Evolutionary conservation across 2,113 vertebrate species (phyloP), one percentile per base, ranked within the genome.

Genomic region (Anhinga rufa): DNA sequence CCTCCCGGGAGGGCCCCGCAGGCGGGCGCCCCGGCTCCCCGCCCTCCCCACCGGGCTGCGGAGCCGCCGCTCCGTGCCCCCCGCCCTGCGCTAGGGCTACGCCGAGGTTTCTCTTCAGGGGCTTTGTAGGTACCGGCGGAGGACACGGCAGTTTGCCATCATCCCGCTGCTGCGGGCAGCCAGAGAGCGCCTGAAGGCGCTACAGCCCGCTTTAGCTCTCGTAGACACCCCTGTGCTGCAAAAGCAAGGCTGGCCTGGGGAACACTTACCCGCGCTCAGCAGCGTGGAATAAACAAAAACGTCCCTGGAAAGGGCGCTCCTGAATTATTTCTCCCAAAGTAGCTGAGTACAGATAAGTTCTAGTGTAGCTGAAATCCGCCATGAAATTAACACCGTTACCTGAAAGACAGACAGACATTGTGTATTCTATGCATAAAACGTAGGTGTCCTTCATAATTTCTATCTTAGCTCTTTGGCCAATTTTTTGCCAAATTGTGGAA

Each of bases 131-230:
- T 31, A n/a, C 10, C 34, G 10, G 4, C 24, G 22, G 48, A 6
- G 11, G 13, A 19, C 22, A 3, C 48, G 9, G 38, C 14, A 9
- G 52, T 2, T 8, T 9, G 40, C 2, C 4, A 1, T n/a, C 13
- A 7, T 24, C 38, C 26, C 4, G 16, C 17, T 25, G 22, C 72
- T 24, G 44, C 62, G 51, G 19, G 1, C n/a, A 17, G 32, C 38
- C 61, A 6, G 18, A 1, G 49, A 9, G 7, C 7, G 3, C 38
- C 5, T 22, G 92, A 22, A 32, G 29, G 90, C 49, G 0, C 21
- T 3, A 0, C 36, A 0, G 36, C 28, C 72, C 0, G 28, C 68
- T 14, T 7, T 2, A 2, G 28, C 12, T 48, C 46, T 1, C 2
- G 5, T 9, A 15, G 36, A 11, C n/a, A 28, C 9, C 57, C 9